Conservation (phyloP, 2,888 invertebrate genomes). For the Spisula subtruncata region DNA sequence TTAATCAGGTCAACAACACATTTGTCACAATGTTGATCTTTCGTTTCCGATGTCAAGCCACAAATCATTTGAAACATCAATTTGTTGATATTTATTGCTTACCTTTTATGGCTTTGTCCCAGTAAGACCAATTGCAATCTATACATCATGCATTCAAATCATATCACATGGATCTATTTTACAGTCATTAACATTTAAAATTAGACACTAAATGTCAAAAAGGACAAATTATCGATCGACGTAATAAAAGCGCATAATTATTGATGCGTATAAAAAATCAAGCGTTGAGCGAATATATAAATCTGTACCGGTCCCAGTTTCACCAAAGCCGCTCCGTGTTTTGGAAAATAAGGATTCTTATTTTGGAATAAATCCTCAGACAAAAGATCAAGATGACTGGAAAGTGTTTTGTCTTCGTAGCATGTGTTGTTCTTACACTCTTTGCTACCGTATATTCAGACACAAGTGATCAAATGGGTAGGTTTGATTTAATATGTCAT, state of each 20-base stretch:
- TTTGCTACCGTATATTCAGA: background rate
- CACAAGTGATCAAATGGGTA: background rate
- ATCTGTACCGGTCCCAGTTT: background rate
- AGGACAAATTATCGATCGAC: background rate
- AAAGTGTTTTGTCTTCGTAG: background rate
- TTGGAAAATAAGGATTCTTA: background rate
- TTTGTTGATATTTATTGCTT: no score
- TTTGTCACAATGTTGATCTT: no score
- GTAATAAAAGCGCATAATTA: slow-evolving; percentile 2
- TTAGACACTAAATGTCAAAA: background rate
- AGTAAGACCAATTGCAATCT: background rate
- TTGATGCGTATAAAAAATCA: background rate
- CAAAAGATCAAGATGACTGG: background rate
- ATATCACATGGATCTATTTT: background rate
- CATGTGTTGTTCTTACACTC: background rate
- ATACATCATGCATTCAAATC: slow-evolving; percentile 1
- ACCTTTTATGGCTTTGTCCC: background rate
- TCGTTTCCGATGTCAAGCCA: no score
- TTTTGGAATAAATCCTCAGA: background rate
- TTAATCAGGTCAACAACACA: no score
- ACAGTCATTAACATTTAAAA: slow-evolving; percentile 9
- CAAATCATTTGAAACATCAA: no score
- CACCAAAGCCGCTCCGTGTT: background rate
- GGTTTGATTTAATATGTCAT: background rate
- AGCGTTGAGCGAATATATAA: background rate